Percentiles rank a stretch among this genome's conserved stretches.
Conservation (phyloP, 2,113 vertebrate species). For the Columba janthina region DNA sequence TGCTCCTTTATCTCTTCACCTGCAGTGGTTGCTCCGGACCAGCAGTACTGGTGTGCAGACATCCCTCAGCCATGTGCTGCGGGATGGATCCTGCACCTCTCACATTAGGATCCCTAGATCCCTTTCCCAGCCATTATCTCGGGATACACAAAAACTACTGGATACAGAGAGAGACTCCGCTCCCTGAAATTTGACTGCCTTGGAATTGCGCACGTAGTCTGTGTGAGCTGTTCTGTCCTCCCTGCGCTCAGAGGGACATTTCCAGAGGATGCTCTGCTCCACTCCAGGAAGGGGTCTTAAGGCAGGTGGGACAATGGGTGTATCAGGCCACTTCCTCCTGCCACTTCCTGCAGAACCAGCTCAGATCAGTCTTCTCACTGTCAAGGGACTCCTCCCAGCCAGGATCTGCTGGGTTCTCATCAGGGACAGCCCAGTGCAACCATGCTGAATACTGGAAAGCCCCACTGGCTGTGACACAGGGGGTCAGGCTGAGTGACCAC, state of each 20-base stretch:
- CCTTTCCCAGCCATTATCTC: background rate
- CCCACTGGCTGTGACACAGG: fast-evolving
- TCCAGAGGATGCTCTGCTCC: background rate
- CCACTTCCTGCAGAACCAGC: background rate
- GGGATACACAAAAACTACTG: background rate
- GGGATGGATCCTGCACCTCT: background rate
- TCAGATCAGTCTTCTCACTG: background rate
- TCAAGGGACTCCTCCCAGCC: background rate
- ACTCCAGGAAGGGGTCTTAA: background rate
- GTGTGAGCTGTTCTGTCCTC: background rate
- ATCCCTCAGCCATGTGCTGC: background rate
- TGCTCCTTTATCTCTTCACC: background rate
- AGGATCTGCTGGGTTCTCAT: background rate
- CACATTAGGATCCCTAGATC: too few relatives aligned
- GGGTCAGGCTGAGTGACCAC: background rate
- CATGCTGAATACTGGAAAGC: background rate
- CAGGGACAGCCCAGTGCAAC: background rate
- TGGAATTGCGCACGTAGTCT: background rate
- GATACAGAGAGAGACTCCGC: background rate
- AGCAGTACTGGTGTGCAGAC: fast-evolving
- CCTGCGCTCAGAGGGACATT: background rate
- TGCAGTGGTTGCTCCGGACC: background rate
- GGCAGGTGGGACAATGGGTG: background rate
- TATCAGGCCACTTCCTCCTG: background rate
- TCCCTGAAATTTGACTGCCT: background rate